Conservation (phyloP, 2,797 vertebrate genomes). For the Eremophila alpestris region DNA sequence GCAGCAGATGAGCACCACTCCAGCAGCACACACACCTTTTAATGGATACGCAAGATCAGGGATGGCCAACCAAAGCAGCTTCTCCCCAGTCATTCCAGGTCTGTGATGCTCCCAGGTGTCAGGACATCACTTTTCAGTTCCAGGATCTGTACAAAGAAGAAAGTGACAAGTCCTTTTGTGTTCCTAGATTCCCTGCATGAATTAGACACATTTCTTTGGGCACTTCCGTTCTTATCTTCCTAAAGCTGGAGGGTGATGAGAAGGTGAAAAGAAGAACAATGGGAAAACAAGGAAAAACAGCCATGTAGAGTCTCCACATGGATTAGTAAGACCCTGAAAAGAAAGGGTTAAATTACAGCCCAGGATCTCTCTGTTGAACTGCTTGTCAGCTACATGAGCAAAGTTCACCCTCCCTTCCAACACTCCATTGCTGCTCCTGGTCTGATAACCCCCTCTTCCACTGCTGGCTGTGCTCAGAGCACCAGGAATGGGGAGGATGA, state of each 20-base stretch:
- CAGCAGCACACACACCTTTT: neutral
- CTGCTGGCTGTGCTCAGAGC: neutral
- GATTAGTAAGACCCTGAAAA: neutral
- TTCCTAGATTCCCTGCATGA: neutral
- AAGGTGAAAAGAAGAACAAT: neutral
- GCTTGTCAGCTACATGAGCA: neutral
- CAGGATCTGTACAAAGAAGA: neutral
- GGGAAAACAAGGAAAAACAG: neutral
- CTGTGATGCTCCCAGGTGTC: neutral
- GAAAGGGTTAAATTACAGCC: neutral
- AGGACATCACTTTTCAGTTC: neutral
- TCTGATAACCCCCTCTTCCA: neutral
- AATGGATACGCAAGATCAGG: accelerated
- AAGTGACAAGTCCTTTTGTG: neutral
- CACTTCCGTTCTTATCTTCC: neutral
- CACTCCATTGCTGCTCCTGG: accelerated
- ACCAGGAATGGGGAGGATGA: neutral
- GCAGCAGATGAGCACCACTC: neutral
- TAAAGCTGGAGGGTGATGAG: neutral
- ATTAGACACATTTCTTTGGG: neutral
- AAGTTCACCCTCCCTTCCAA: neutral
- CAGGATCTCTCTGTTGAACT: neutral
- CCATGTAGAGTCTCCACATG: accelerated
- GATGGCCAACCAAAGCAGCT: neutral
- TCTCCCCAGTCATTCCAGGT: neutral